Evolutionary conservation across 2,888 invertebrate genomes (phyloP).

Genomic region (Euplexia lucipara): DNA sequence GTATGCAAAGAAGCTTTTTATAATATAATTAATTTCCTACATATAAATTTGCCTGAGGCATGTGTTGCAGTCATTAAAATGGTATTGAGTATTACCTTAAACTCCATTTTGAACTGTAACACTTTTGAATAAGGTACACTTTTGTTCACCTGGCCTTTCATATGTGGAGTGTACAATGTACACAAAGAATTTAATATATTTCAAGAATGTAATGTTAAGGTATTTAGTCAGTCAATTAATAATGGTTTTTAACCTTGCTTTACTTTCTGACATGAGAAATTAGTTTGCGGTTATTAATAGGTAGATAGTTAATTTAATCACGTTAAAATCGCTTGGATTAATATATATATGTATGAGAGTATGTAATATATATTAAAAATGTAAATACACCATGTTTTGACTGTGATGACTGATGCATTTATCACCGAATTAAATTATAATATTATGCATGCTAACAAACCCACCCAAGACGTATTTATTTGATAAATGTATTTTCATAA

Average conservation of each 20-base stretch:
- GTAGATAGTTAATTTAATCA: conserved; percentile 1
- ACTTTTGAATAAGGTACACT: neutral
- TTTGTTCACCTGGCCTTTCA: conserved; percentile 11
- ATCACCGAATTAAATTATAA: too few relatives aligned
- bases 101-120: neutral
- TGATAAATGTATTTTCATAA: too few relatives aligned
- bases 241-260: conserved; percentile 35
- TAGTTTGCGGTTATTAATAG: conserved; percentile 8
- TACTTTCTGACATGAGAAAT: conserved; percentile 45
- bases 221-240: conserved; percentile 53
- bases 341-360: neutral
- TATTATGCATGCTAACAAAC: too few relatives aligned
- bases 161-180: conserved; percentile 35
- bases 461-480: too few relatives aligned
- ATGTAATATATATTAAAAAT: neutral
- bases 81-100: neutral
- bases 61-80: conserved; percentile 18
- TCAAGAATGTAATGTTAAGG: conserved; percentile 43
- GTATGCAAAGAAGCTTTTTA: conserved; percentile 12
- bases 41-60: conserved; percentile 34
- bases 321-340: conserved; percentile 1
- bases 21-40: conserved; percentile 46
- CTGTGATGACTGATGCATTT: neutral
- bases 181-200: conserved; percentile 43
- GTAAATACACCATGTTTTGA: conserved; percentile 1